Evolutionary conservation across 64 coral and sea anemone genomes (phyloP).

Genomic region (Dendronephthya gigantea): DNA sequence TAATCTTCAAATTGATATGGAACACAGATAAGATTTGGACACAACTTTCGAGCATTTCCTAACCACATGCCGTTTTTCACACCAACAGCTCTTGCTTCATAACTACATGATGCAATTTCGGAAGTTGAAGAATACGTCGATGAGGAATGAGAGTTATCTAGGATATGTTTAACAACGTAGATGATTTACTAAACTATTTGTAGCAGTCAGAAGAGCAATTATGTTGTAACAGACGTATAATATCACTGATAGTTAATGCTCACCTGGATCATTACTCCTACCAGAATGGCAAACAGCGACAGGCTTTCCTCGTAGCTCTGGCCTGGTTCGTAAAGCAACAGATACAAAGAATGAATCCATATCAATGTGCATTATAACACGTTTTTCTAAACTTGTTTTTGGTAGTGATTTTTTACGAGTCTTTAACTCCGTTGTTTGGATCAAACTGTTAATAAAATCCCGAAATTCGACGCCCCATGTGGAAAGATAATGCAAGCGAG

Average conservation of each 20-base stretch:
- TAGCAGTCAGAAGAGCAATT: too few species aligned
- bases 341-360: constrained; percentile 99
- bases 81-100: constrained; percentile 66
- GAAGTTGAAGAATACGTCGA: constrained; percentile 81
- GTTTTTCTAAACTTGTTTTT: constrained; percentile 16
- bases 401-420: neutral
- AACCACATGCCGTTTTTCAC: constrained; percentile 85
- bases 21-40: constrained; percentile 64
- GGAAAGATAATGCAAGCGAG: constrained; percentile 78
- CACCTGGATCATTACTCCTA: constrained; percentile 4
- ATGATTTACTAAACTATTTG: too few species aligned
- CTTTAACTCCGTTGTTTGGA: constrained; percentile 36
- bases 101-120: constrained; percentile 96
- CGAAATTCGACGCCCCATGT: constrained; percentile 87
- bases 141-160: constrained; percentile 20
- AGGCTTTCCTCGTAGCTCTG: constrained; percentile 69
- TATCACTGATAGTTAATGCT: constrained; percentile 26
- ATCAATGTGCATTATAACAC: constrained; percentile 91
- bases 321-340: constrained; percentile 54
- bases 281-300: constrained; percentile 96
- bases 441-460: constrained; percentile 70
- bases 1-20: constrained; percentile 91
- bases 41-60: constrained; percentile 66
- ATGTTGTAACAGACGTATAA: too few species aligned
- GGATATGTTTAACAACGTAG: neutral